phyloP scores from a whole-genome alignment of 2,888 invertebrate species.

The Heliconius ethilla region DNA sequence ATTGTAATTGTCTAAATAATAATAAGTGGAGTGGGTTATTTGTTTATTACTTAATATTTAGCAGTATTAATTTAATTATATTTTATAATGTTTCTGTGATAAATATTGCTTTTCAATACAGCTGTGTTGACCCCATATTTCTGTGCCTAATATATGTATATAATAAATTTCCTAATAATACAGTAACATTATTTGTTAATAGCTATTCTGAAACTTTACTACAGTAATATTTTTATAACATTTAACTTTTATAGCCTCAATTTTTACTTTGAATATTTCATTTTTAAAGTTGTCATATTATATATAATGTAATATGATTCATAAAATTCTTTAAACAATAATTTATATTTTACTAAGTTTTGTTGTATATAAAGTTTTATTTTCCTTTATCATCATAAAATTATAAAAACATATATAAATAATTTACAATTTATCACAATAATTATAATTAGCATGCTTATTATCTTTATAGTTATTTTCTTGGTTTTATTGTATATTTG shows the following conservation, averaged over 20 bases:
- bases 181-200: too few species aligned
- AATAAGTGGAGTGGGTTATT: slow-evolving; percentile 3
- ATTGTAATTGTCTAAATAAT: slow-evolving; percentile 20
- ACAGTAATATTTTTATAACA: slow-evolving; percentile 28
- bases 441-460: neutral
- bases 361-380: neutral
- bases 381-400: slow-evolving; percentile 6
- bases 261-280: neutral
- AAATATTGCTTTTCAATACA: slow-evolving; percentile 47
- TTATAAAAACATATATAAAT: slow-evolving; percentile 5
- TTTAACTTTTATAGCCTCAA: slow-evolving; percentile 12
- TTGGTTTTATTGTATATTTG: neutral
- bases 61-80: slow-evolving; percentile 46
- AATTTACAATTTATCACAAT: neutral
- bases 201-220: slow-evolving; percentile 38
- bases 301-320: neutral
- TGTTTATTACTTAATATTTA: slow-evolving; percentile 44
- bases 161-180: slow-evolving; percentile 28
- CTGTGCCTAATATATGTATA: slow-evolving; percentile 41
- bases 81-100: slow-evolving; percentile 50
- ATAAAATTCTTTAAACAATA: neutral
- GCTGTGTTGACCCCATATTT: slow-evolving; percentile 44
- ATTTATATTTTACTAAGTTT: neutral
- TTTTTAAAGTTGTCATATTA: slow-evolving; percentile 3
- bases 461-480: too few species aligned